Evolutionary conservation across 2,113 vertebrate species (phyloP).

Genomic region (Mesitornis unicolor): DNA sequence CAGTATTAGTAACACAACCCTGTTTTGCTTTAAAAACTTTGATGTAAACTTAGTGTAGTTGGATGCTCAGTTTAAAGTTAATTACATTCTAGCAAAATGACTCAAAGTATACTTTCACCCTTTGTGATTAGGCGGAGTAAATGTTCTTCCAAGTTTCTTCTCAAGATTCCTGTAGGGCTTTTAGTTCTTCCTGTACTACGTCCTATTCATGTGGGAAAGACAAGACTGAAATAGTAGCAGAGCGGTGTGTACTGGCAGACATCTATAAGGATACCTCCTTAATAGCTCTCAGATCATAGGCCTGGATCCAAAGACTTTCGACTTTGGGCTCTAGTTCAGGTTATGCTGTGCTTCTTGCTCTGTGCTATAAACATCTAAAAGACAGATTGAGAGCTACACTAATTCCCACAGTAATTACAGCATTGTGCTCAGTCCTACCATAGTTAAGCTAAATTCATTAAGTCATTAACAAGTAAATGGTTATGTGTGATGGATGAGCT

Average conservation of each 20-base stretch:
- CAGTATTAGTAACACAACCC: not conserved
- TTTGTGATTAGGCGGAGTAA: not conserved
- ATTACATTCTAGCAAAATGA: not conserved
- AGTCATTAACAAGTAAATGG: not conserved
- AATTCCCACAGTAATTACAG: slow-evolving; percentile 26
- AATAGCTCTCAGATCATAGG: not conserved
- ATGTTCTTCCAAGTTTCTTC: not conserved
- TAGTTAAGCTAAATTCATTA: slow-evolving; percentile 30
- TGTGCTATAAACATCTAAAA: not conserved
- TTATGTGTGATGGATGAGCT: not conserved
- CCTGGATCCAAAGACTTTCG: not conserved
- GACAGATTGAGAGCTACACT: not conserved
- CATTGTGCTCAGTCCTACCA: not conserved
- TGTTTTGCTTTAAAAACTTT: not conserved
- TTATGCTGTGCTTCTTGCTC: not conserved
- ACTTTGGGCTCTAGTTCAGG: not conserved
- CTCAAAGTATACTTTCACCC: not conserved
- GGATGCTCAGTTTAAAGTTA: not conserved
- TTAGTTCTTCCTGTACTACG: not conserved
- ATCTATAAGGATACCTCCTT: not conserved
- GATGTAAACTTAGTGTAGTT: not conserved
- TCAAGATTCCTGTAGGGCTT: not conserved
- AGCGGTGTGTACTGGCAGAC: not conserved
- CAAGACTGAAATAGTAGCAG: not conserved
- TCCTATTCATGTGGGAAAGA: not conserved